Conservation (phyloP, 1,140 invertebrate genomes). For the Trinorchestia longiramus region DNA sequence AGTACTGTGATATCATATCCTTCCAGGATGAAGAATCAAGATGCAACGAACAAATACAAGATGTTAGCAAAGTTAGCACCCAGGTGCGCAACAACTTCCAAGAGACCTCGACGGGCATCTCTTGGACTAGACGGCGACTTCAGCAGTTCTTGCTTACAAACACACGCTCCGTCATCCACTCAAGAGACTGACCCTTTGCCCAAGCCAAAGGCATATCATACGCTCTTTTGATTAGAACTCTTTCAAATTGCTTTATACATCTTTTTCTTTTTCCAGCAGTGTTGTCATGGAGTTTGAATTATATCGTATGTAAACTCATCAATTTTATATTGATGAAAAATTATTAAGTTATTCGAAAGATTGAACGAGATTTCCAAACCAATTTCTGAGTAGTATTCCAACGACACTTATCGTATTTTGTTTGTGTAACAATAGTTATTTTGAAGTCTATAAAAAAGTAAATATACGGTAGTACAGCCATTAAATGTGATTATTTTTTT, state of each 20-base stretch:
- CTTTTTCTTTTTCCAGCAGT: not conserved
- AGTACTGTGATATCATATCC: not conserved
- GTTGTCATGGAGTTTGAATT: not conserved
- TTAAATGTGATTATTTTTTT: too few relatives aligned
- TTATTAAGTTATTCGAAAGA: too few relatives aligned
- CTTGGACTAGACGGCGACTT: not conserved
- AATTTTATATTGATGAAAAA: not conserved
- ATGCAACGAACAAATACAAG: not conserved
- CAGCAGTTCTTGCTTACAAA: not conserved
- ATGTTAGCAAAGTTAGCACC: not conserved
- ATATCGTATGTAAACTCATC: not conserved
- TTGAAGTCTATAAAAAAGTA: too few relatives aligned
- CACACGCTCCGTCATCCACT: not conserved
- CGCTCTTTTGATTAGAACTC: not conserved
- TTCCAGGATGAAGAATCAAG: not conserved
- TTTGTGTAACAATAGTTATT: too few relatives aligned
- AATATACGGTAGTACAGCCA: too few relatives aligned
- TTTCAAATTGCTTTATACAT: not conserved
- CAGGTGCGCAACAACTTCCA: not conserved
- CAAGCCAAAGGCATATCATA: not conserved
- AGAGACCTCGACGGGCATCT: not conserved
- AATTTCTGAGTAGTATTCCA: too few relatives aligned
- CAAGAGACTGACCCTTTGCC: not conserved
- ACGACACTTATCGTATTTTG: too few relatives aligned
- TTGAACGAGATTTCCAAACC: not conserved